phyloP scores from a whole-genome alignment of 2,797 vertebrate species.

The Megalops cyprinoides region DNA sequence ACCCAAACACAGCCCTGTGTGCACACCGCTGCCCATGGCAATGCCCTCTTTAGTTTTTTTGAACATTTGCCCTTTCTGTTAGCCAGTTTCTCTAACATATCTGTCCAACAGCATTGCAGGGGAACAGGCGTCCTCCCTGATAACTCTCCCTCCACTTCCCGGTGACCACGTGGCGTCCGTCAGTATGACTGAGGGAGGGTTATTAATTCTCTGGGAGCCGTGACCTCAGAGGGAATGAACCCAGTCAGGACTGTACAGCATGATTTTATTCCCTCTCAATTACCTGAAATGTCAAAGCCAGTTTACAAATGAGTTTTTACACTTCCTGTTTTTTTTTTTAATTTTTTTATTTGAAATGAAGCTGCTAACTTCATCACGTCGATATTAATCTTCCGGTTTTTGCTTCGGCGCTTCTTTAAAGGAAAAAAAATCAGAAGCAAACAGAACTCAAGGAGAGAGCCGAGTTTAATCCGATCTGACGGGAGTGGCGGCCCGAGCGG shows the following conservation, averaged over 20 bases:
- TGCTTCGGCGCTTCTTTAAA: neutral
- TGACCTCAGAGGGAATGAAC: neutral
- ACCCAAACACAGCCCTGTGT: no score
- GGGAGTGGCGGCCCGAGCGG: no score
- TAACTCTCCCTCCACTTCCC: no score
- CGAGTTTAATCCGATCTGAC: neutral
- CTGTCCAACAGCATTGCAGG: no score
- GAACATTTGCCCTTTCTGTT: no score
- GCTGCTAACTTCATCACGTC: neutral
- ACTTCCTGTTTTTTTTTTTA: neutral
- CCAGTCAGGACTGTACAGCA: neutral
- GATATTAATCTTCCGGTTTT: neutral
- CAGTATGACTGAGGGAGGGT: neutral
- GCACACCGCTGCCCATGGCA: no score
- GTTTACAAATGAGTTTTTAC: neutral
- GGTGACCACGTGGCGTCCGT: neutral
- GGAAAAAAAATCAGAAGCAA: neutral
- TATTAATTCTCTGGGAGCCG: neutral
- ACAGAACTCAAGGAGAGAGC: neutral
- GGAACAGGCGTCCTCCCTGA: no score
- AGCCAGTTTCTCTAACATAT: no score
- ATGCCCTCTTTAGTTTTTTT: no score
- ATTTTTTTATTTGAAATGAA: neutral
- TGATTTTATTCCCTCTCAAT: neutral
- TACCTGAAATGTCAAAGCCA: neutral